Percentiles rank a stretch among this genome's conserved stretches.
phyloP scores from a whole-genome alignment of 2,797 vertebrate species.

The Ataeniobius toweri region DNA sequence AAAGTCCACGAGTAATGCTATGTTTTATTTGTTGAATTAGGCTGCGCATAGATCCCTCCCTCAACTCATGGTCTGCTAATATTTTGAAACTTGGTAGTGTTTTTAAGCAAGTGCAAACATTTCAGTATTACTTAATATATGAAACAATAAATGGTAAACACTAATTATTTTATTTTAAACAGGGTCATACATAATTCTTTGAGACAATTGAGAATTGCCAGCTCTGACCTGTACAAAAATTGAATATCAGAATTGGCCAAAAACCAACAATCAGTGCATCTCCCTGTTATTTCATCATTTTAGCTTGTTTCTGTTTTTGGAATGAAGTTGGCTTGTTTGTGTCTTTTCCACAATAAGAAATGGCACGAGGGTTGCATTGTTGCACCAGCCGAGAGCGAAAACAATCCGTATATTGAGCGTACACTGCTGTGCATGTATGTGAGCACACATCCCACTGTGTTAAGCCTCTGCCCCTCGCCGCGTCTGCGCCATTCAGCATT shows the following conservation, averaged over 20 bases:
- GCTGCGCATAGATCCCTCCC: neutral
- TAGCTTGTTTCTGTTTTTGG: neutral
- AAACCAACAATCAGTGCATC: neutral
- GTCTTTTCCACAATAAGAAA: neutral
- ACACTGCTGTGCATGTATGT: neutral
- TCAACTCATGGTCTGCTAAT: neutral
- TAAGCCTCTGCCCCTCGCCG: slow-evolving; percentile 33
- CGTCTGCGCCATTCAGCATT: slow-evolving; percentile 52
- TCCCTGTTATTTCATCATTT: neutral
- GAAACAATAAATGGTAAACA: neutral
- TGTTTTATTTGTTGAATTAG: neutral
- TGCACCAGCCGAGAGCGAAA: neutral
- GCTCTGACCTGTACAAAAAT: neutral
- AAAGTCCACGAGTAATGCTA: neutral
- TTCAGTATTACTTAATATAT: neutral
- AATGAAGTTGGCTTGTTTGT: neutral
- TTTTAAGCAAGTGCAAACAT: neutral
- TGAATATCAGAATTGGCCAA: neutral
- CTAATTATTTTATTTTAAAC: neutral
- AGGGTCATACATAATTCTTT: neutral
- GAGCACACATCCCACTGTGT: slow-evolving; percentile 25
- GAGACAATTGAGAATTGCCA: neutral
- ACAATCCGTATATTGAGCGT: slow-evolving; percentile 2
- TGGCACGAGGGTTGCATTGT: neutral
- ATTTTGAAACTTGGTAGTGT: neutral